These are phyloP conservation scores for Australoheros scitulus DNA, from an alignment of 2,113 vertebrate species.

Conservation along the genomic window DNA sequence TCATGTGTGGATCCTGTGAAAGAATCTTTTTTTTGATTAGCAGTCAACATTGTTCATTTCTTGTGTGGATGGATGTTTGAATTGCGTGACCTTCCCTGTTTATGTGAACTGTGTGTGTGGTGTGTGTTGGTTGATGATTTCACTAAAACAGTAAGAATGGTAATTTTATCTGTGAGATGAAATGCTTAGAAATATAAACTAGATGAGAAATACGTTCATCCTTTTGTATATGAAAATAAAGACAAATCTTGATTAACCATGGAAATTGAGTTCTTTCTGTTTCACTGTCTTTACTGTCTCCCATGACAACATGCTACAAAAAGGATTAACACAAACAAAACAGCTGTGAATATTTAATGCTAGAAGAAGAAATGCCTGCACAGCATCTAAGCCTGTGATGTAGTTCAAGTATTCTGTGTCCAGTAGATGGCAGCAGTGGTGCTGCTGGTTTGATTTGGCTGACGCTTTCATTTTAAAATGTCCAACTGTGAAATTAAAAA, in stretches of 20 bases:
- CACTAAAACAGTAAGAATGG: constrained; percentile 70
- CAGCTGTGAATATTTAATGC: not conserved
- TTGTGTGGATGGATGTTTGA: constrained; percentile 57
- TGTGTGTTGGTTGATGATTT: constrained; percentile 47
- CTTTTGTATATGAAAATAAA: constrained; percentile 81
- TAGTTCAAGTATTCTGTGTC: not conserved
- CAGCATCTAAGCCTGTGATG: not conserved
- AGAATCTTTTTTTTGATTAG: constrained; percentile 58
- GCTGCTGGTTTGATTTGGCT: not conserved
- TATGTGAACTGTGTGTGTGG: constrained; percentile 53
- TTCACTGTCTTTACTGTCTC: not conserved
- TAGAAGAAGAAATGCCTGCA: not conserved
- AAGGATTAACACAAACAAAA: not conserved
- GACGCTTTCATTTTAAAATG: not conserved
- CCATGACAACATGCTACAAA: not conserved
- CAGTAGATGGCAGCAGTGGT: constrained; percentile 66
- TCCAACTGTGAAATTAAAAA: not conserved
- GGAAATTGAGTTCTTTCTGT: not conserved
- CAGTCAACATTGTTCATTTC: constrained; percentile 64
- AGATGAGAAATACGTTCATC: constrained; percentile 76
- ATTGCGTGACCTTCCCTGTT: constrained; percentile 64
- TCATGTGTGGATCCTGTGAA: constrained; percentile 74
- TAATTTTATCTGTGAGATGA: constrained; percentile 67
- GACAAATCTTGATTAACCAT: constrained; percentile 73
- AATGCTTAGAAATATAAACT: constrained; percentile 78